Conservation (phyloP, 2,888 invertebrate genomes). For the Orchesella flavescens region DNA sequence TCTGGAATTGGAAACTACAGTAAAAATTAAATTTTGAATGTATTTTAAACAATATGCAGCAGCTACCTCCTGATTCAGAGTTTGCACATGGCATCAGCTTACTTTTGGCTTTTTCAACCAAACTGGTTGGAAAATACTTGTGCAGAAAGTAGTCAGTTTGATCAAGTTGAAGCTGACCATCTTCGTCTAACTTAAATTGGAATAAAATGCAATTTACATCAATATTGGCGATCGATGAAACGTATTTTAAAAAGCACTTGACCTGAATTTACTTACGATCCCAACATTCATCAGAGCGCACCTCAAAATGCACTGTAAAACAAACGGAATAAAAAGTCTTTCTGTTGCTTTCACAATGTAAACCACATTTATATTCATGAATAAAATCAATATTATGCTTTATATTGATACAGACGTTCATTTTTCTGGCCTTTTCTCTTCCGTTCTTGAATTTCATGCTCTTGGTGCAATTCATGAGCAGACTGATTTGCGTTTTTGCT, state of each 20-base stretch:
- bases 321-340: not conserved
- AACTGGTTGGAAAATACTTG: not conserved
- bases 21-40: not conserved
- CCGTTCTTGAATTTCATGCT: constrained; percentile 38
- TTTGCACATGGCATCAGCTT: not conserved
- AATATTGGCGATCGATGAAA: no score
- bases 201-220: no score
- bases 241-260: no score
- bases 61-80: not conserved
- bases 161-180: not conserved
- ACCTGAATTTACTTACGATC: not conserved
- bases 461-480: constrained; percentile 11
- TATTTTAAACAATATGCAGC: not conserved
- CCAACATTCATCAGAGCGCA: constrained; percentile 9
- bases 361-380: not conserved
- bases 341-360: no score
- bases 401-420: not conserved
- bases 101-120: constrained; percentile 11
- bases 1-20: not conserved
- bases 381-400: not conserved
- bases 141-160: not conserved
- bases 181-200: not conserved
- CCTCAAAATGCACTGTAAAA: constrained; percentile 26
- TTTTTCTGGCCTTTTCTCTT: constrained; percentile 35
- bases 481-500: constrained; percentile 2